Percentiles rank a stretch among this genome's conserved stretches.
Conservation (phyloP, 1,140 invertebrate genomes). For the Drosophila willistoni region DNA sequence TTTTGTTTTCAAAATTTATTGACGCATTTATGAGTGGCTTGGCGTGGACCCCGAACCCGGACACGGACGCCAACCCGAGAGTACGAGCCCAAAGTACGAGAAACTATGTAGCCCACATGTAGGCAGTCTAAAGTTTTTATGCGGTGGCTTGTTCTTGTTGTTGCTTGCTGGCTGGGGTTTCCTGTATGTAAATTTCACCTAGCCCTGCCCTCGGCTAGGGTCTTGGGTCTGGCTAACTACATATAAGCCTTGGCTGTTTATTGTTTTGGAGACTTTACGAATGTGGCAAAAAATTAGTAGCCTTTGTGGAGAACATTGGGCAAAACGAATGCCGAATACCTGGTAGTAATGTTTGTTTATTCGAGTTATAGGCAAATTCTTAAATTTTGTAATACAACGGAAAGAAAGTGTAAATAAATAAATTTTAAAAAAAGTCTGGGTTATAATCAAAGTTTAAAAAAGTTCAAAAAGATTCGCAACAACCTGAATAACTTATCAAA, state of each 20-base stretch:
- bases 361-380: too few species aligned
- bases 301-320: not conserved
- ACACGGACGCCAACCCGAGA: slow-evolving; percentile 14
- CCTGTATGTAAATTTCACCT: slow-evolving; percentile 69
- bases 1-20: slow-evolving; percentile 67
- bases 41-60: slow-evolving; percentile 45
- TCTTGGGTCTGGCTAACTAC: slow-evolving; percentile 51
- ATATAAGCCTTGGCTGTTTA: slow-evolving; percentile 55
- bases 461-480: too few species aligned
- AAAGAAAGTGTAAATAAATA: too few species aligned
- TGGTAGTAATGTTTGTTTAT: not conserved
- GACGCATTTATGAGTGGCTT: slow-evolving; percentile 82
- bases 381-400: too few species aligned
- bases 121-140: slow-evolving; percentile 67
- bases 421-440: too few species aligned
- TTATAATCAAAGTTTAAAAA: too few species aligned
- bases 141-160: slow-evolving; percentile 34
- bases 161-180: slow-evolving; percentile 39
- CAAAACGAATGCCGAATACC: not conserved
- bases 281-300: slow-evolving; percentile 68
- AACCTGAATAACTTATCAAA: too few species aligned
- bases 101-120: slow-evolving; percentile 34
- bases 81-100: slow-evolving; percentile 1
- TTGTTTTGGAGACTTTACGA: slow-evolving; percentile 54
- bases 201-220: slow-evolving; percentile 5